Evolutionary conservation across 1,140 invertebrate species (phyloP).

Genomic region (Stegodyphus dumicola): DNA sequence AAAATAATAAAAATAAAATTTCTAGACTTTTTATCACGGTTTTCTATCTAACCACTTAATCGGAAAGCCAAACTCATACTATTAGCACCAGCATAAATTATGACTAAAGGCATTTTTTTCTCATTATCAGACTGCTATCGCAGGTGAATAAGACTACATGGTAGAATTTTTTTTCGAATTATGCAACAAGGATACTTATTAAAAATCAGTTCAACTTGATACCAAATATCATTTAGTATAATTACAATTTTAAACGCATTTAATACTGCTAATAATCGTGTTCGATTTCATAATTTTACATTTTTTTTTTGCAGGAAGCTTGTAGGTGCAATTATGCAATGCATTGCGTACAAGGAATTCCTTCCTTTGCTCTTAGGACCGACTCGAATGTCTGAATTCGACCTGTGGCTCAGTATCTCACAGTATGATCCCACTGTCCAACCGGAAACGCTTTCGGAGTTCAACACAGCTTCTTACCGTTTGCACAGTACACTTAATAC

Average conservation of each 20-base stretch:
- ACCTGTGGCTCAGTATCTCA: conserved; percentile 33
- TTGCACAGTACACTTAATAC: conserved; percentile 62
- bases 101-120: too few species aligned
- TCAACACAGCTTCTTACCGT: conserved; percentile 69
- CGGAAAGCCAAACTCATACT: too few species aligned
- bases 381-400: conserved; percentile 44
- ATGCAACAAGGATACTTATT: too few species aligned
- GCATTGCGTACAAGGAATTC: conserved; percentile 70
- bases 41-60: too few species aligned
- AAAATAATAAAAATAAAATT: too few species aligned
- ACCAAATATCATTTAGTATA: not conserved
- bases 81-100: too few species aligned
- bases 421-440: conserved; percentile 68
- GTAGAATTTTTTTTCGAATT: too few species aligned
- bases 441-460: conserved; percentile 68
- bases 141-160: too few species aligned
- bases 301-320: not conserved
- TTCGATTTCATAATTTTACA: not conserved
- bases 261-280: not conserved
- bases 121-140: too few species aligned
- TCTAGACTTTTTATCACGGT: too few species aligned
- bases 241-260: not conserved
- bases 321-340: conserved; percentile 67
- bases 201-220: too few species aligned
- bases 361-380: conserved; percentile 69